Conservation (phyloP, 2,888 invertebrate species). For the Mimas tiliae region DNA sequence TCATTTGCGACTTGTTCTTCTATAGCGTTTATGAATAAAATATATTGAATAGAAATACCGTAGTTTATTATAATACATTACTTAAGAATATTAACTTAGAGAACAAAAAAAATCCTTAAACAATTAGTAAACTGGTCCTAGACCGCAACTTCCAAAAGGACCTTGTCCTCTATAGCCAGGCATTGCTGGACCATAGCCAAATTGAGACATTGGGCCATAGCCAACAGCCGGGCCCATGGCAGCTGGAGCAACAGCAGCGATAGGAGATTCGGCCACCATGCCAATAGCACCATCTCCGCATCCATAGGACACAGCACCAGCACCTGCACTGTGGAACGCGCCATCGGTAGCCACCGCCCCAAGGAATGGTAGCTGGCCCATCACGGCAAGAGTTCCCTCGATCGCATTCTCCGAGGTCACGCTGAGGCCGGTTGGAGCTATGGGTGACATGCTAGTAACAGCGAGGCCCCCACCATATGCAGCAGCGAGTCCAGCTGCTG, state of each 20-base stretch:
- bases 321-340: slow-evolving; percentile 47
- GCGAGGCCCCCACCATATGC: slow-evolving; percentile 43
- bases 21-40: too few species aligned
- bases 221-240: slow-evolving; percentile 14
- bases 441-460: slow-evolving; percentile 48
- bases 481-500: slow-evolving; percentile 29
- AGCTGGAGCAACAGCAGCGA: slow-evolving; percentile 14
- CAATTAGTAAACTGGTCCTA: slow-evolving; percentile 1
- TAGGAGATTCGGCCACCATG: slow-evolving; percentile 46
- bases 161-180: slow-evolving; percentile 1
- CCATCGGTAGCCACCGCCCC: slow-evolving; percentile 46
- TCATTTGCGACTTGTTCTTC: too few species aligned
- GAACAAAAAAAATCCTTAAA: not conserved
- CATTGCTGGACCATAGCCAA: slow-evolving; percentile 18
- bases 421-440: slow-evolving; percentile 51
- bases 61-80: not conserved
- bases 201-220: slow-evolving; percentile 6
- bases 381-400: slow-evolving; percentile 42
- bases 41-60: not conserved
- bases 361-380: slow-evolving; percentile 47
- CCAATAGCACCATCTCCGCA: slow-evolving; percentile 55
- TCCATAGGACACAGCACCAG: slow-evolving; percentile 53
- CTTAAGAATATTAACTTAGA: not conserved
- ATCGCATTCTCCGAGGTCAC: slow-evolving; percentile 48
- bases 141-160: slow-evolving; percentile 12